Conservation (phyloP, 2,113 vertebrate species). For the Anseranas semipalmata region DNA sequence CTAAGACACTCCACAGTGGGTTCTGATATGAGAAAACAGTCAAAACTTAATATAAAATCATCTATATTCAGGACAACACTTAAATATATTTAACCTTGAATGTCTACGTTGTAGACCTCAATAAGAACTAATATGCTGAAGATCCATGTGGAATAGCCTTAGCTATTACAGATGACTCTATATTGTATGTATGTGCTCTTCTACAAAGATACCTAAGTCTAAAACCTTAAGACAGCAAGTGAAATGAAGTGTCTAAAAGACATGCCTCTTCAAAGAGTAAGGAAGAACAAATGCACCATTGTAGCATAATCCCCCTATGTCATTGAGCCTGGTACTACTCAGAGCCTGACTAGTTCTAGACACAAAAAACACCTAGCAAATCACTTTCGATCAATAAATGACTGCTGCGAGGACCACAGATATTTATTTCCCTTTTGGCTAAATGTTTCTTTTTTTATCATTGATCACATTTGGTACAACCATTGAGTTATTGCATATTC, state of each 20-base stretch:
- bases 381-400: slow-evolving; percentile 7
- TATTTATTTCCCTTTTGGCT: slow-evolving; percentile 11
- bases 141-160: background rate
- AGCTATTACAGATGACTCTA: background rate
- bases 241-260: background rate
- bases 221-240: background rate
- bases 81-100: background rate
- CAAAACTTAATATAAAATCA: background rate
- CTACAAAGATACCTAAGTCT: background rate
- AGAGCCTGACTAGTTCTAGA: background rate
- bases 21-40: background rate
- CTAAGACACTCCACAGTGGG: background rate
- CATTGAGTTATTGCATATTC: background rate
- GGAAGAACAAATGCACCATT: background rate
- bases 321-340: background rate
- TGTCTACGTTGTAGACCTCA: background rate
- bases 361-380: background rate
- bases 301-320: background rate
- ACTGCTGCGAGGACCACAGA: background rate
- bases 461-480: background rate
- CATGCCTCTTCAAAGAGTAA: background rate
- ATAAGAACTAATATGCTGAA: background rate
- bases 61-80: background rate
- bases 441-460: slow-evolving; percentile 23
- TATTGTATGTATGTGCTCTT: background rate